Base-by-base conservation (phyloP, 2,113 vertebrate species). In the Psittacula cyanocephala region DNA sequence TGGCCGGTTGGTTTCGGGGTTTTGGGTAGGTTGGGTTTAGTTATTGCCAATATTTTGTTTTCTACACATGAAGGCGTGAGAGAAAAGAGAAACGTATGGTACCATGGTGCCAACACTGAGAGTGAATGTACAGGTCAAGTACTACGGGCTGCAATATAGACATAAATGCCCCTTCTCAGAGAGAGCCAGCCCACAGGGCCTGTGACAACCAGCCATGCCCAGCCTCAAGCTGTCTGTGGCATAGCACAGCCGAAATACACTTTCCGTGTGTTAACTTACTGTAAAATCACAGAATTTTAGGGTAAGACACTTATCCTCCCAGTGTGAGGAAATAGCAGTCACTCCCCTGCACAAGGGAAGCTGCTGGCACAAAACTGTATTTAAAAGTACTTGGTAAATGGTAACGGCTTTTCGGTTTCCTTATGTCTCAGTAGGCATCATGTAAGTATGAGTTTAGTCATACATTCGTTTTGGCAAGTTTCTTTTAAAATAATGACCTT, bases 71-170 rank as follows among this genome's bases (percentile, higher is more conserved):
- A 78, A 65, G 49, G 18, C 3, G 2, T 44, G 57, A 50, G 31
- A 41, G 75, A 9, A 72, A 60, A 31, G 24, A n/a, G 59, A 19
- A 79, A 11, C 14, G 17, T 27, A 0, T 2, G 17, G 33, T 60
- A 59, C 20, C 33, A 0, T 2, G 19, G 35, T 55, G 59, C 20
- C 39, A 2, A 4, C n/a, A 4, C 22, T 9, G 35, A 39, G 29
- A 28, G 65, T 11, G 72, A 41, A 16, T 2, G 1, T 7, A 7
- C 7, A 4, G 77, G 47, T 35, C 35, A 3, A 1, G 65, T 37
- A 7, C 63, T 25, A 2, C 17, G 6, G 65, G 1, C 19, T 19
- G 16, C 50, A 35, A 10, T 33, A 3, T 4, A 0, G 12, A 1
- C 62, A 4, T 19, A 47, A 43, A 43, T 12, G 33, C 8, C 20